Evolutionary conservation across 2,888 invertebrate species (phyloP).

Genomic region (Himalopsyche kuldschensis): DNA sequence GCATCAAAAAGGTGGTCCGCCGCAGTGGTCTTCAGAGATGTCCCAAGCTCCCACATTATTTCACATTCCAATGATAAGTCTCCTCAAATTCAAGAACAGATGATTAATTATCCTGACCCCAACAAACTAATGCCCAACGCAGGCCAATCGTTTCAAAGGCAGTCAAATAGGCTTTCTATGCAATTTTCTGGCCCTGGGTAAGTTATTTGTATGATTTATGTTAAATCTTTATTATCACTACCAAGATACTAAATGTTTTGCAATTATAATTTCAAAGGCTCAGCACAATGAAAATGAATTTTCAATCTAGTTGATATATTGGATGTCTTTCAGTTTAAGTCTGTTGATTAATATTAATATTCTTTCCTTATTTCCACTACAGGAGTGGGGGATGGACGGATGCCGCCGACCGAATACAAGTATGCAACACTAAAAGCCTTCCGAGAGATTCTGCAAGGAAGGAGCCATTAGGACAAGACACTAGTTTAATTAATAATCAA

Average conservation of each 20-base stretch:
- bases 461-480: constrained; percentile 84
- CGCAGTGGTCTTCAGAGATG: constrained; percentile 73
- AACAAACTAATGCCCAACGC: constrained; percentile 28
- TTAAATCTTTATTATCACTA: no score
- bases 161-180: constrained; percentile 77
- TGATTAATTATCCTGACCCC: constrained; percentile 24
- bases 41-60: constrained; percentile 46
- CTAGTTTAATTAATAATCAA: constrained; percentile 56
- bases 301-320: no score
- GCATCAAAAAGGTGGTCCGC: constrained; percentile 82
- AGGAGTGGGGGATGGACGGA: constrained; percentile 77
- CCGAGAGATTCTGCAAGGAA: constrained; percentile 78
- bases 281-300: not conserved
- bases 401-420: constrained; percentile 72
- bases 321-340: no score
- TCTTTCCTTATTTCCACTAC: constrained; percentile 33
- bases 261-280: no score
- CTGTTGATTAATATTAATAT: no score
- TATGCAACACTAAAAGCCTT: constrained; percentile 69
- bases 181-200: constrained; percentile 81
- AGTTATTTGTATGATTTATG: constrained; percentile 43
- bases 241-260: no score
- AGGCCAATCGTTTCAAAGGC: constrained; percentile 56
- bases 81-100: constrained; percentile 37
- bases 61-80: constrained; percentile 47